Conservation (phyloP, 2,888 invertebrate genomes). For the Pycnomerus fuliginosus region DNA sequence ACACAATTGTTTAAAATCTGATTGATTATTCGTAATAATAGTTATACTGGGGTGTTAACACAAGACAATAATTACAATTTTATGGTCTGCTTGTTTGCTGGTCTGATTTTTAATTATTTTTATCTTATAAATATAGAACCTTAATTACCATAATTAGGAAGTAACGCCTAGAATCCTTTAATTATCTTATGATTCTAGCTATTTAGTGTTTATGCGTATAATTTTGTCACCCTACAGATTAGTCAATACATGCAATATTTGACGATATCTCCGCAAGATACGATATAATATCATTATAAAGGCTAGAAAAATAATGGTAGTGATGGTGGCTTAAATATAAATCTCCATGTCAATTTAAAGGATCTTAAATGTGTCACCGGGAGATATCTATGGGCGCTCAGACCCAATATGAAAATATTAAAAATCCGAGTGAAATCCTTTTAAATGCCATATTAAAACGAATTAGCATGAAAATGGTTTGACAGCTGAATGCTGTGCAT, state of each 20-base stretch:
- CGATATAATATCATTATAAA: conserved; percentile 28
- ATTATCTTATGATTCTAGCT: conserved; percentile 14
- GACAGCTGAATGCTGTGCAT: conserved; percentile 51
- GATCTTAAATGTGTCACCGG: conserved; percentile 43
- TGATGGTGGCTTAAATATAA: too few relatives aligned
- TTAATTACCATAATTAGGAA: conserved; percentile 20
- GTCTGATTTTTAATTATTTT: conserved; percentile 5
- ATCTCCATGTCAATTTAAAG: conserved; percentile 41
- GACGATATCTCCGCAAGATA: conserved; percentile 33
- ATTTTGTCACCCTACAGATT: conserved; percentile 23
- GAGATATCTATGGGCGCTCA: conserved; percentile 27
- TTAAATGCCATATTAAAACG: conserved; percentile 51
- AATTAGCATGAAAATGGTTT: conserved; percentile 53
- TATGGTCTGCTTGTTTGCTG: conserved; percentile 10
- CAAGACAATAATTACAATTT: conserved; percentile 11
- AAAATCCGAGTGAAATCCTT: conserved; percentile 49
- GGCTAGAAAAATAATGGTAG: too few relatives aligned
- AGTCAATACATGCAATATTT: conserved; percentile 26
- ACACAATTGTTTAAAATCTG: too few relatives aligned
- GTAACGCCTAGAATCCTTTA: conserved; percentile 22
- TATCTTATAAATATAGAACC: conserved; percentile 6
- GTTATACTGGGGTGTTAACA: conserved; percentile 2
- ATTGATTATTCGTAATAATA: conserved; percentile 8
- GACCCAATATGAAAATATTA: conserved; percentile 51
- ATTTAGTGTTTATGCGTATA: conserved; percentile 10